These are phyloP conservation scores for Pseudopipra pipra DNA, from an alignment of 2,113 vertebrate genomes.

Conservation along the genomic window DNA sequence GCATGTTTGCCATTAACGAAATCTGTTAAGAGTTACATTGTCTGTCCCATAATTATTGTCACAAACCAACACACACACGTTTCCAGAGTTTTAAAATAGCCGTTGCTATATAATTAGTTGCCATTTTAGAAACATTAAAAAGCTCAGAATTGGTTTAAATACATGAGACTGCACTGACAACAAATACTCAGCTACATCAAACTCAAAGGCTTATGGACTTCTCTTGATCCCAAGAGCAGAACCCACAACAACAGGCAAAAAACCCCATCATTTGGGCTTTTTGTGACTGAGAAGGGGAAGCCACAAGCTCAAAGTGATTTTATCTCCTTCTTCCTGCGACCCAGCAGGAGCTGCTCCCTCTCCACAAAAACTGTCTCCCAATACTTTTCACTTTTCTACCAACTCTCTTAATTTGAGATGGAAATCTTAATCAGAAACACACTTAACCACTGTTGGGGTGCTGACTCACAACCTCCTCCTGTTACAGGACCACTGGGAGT, in stretches of 20 bases:
- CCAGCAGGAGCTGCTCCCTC: not conserved
- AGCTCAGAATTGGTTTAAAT: not conserved
- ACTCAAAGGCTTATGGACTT: not conserved
- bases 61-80: not conserved
- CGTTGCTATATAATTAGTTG: not conserved
- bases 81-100: not conserved
- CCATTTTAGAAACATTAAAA: not conserved
- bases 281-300: not conserved
- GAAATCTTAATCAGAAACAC: slow-evolving; percentile 7
- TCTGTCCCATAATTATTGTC: not conserved
- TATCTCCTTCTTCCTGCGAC: not conserved
- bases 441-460: not conserved
- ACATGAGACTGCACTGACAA: not conserved
- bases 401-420: not conserved
- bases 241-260: not conserved
- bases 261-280: not conserved
- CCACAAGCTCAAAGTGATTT: not conserved
- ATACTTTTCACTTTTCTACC: not conserved
- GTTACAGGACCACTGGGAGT: not conserved
- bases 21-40: slow-evolving; percentile 9
- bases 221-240: not conserved
- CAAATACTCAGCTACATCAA: not conserved
- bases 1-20: not conserved
- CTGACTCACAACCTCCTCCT: not conserved
- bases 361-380: not conserved